Evolutionary conservation across 2,888 invertebrate genomes (phyloP).

Genomic region (Himalopsyche kuldschensis): DNA sequence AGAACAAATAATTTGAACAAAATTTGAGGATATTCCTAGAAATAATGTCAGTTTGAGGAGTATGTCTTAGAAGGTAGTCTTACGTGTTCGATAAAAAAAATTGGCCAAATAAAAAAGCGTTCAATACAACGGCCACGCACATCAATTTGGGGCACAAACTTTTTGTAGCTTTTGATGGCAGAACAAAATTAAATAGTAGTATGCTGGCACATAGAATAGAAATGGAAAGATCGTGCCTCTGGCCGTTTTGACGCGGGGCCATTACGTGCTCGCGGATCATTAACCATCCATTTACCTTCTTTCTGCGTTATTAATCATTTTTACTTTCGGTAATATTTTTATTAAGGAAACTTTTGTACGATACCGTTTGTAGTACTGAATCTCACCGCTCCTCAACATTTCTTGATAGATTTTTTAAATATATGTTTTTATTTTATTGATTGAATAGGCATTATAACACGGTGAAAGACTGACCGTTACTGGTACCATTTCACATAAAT

Average conservation of each 20-base stretch:
- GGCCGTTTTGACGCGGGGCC: constrained; percentile 4
- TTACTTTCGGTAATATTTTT: constrained; percentile 22
- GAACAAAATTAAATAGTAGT: neutral
- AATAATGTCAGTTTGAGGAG: too few species aligned
- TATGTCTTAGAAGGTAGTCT: too few species aligned
- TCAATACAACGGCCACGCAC: neutral
- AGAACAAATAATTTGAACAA: too few species aligned
- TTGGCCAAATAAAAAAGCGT: neutral
- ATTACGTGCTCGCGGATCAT: constrained; percentile 13
- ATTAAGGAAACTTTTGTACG: constrained; percentile 5
- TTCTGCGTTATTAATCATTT: constrained; percentile 17
- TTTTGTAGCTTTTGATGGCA: neutral
- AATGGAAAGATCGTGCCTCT: constrained; percentile 1
- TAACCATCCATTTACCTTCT: constrained; percentile 23
- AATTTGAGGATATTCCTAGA: too few species aligned
- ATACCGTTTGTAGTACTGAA: neutral
- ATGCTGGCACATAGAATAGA: neutral
- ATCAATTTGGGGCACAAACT: neutral
- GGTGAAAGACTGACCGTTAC: too few species aligned
- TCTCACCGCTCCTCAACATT: neutral
- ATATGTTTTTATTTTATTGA: too few species aligned
- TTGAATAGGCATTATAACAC: too few species aligned
- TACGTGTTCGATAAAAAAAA: too few species aligned
- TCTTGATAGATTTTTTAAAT: too few species aligned
- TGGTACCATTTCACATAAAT: too few species aligned